A percentile compares a stretch with the other conserved stretches of the same genome.
phyloP scores from a whole-genome alignment of 2,797 vertebrate genomes.

The Pitangus sulphuratus region DNA sequence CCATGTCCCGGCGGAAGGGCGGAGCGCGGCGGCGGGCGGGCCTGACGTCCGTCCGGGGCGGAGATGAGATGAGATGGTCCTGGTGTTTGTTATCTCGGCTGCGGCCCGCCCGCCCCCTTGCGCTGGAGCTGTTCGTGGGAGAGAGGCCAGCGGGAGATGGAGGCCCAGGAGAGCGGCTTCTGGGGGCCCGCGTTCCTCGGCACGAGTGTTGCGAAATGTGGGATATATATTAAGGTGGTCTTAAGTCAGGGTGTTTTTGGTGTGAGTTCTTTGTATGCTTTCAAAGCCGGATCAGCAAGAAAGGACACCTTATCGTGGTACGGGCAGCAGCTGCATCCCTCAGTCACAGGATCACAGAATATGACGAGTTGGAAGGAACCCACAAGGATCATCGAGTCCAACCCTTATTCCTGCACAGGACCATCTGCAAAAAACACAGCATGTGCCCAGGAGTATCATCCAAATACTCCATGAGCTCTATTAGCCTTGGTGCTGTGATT shows the following conservation, averaged over 20 bases:
- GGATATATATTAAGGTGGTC: background rate
- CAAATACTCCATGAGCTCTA: background rate
- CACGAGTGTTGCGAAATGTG: background rate
- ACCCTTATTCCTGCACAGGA: background rate
- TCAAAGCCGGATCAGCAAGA: too few species aligned
- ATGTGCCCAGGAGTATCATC: background rate
- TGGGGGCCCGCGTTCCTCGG: background rate
- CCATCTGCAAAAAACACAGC: background rate
- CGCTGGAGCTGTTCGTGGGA: too few species aligned
- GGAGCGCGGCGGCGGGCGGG: background rate
- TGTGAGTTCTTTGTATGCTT: background rate
- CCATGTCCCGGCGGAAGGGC: slow-evolving; percentile 49
- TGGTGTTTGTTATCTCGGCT: too few species aligned
- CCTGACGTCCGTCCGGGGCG: background rate
- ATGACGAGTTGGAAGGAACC: background rate
- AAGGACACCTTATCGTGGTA: accelerated
- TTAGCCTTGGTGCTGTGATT: background rate
- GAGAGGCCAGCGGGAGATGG: too few species aligned
- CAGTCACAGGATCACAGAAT: background rate
- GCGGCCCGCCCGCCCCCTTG: accelerated
- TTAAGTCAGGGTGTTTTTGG: background rate
- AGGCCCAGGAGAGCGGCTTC: too few species aligned
- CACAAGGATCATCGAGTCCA: background rate
- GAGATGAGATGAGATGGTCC: background rate
- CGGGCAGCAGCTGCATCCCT: too few species aligned